Evolutionary conservation across 2,113 vertebrate genomes (phyloP), one percentile per base, ranked within the genome.

Genomic region (Pterophyllum scalare): DNA sequence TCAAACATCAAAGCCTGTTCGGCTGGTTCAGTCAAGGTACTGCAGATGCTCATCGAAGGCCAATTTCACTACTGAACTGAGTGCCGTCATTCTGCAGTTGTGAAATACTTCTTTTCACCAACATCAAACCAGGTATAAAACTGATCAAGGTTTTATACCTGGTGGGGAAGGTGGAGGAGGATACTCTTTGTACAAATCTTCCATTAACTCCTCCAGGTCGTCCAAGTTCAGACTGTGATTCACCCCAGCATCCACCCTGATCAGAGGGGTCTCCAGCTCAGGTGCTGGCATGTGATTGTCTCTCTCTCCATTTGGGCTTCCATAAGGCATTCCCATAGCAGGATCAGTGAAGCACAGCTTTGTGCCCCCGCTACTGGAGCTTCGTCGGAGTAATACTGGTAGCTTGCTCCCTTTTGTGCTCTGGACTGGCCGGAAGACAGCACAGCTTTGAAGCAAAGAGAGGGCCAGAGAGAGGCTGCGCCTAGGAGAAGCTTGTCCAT

Each of bases 141-240:
- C 28, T 13, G 5, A 8, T 61, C 28, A 9, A 59, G 52, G 74
- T 52, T 59, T 79, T 90, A 91, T 98, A 98, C 96, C 96, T 99
- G 94, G 74, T 94, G 96, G 40, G 97, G 93, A n/a, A 80, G 92
- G 93, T 62, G 98, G 96, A 0, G 96, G 97, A 90, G 97, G 94
- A 88, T 97, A 99, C 79, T 97, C 97, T 85, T 96, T 96, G 91
- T 92, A 97, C 56, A 97, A 90, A 88, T 98, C 97, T 38, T 97
- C 95, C 95, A 97, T 96, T 84, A 97, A 89, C 80, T 97, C 97
- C 81, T 96, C 96, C 40, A 97, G 89, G 4, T 97, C 96, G 43
- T 93, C 83, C 75, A 97, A 64, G 77, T 96, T 97, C 89, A 95
- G 80, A 57, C 92, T 77, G 24, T 90, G 89, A 60, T 91, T 90